phyloP scores from a whole-genome alignment of 2,888 invertebrate species.

The Myopa testacea region DNA sequence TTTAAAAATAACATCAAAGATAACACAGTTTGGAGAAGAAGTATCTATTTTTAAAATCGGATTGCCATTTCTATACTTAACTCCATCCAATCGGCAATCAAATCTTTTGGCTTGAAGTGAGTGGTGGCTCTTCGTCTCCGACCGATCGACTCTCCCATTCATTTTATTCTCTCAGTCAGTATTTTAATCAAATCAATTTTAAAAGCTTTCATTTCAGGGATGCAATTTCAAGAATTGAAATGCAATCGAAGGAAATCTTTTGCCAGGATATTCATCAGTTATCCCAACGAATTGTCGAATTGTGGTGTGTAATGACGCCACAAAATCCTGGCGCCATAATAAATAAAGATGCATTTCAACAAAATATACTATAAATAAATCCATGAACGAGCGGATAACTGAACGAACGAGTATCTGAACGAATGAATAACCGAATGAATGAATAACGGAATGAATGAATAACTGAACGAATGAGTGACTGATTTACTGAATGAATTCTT shows the following conservation, averaged over 20 bases:
- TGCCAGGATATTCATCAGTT: no score
- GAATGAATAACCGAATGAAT: neutral
- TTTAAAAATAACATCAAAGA: neutral
- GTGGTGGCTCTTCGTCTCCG: neutral
- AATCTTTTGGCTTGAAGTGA: neutral
- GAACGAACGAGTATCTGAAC: neutral
- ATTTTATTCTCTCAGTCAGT: neutral
- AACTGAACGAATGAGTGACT: neutral
- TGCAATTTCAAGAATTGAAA: neutral
- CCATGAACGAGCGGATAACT: neutral
- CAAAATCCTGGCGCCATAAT: slow-evolving; percentile 23
- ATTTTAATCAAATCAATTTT: neutral
- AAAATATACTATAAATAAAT: neutral
- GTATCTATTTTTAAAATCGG: neutral
- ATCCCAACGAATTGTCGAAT: no score
- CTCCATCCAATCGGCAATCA: neutral
- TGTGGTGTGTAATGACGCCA: slow-evolving; percentile 1
- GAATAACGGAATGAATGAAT: neutral
- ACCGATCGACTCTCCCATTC: neutral
- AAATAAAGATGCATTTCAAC: slow-evolving; percentile 21
- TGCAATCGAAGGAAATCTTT: neutral
- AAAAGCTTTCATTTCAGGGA: neutral
- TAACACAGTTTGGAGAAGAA: neutral
- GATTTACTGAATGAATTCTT: no score
- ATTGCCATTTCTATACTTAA: no score